Evolutionary conservation across 2,888 invertebrate genomes (phyloP).

Genomic region (Petrolisthes cinctipes): DNA sequence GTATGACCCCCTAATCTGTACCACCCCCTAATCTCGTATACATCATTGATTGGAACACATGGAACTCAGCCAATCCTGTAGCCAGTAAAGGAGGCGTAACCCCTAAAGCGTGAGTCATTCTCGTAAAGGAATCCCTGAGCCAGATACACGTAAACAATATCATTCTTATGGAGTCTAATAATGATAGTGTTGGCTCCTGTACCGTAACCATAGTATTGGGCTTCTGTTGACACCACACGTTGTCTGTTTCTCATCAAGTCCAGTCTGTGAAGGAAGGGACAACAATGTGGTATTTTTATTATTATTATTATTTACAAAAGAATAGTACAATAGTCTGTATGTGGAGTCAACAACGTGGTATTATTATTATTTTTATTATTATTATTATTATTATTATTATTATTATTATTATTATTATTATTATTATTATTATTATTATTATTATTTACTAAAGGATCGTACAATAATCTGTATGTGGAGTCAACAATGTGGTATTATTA

Average conservation of each 20-base stretch:
- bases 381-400: too few species aligned
- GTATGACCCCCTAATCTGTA: neutral
- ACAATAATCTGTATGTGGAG: too few species aligned
- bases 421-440: too few species aligned
- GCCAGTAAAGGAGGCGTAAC: constrained; percentile 54
- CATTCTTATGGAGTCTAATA: constrained; percentile 33
- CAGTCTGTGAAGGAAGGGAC: constrained; percentile 1
- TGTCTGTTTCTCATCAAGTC: constrained; percentile 54
- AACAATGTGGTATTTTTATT: neutral
- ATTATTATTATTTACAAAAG: neutral
- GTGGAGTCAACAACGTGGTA: too few species aligned
- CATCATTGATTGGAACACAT: neutral
- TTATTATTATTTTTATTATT: too few species aligned
- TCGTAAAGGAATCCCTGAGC: constrained; percentile 56
- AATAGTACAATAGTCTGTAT: too few species aligned
- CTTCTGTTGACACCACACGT: constrained; percentile 45
- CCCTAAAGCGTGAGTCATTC: constrained; percentile 54
- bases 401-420: too few species aligned
- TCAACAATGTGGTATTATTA: too few species aligned
- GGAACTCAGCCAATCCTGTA: constrained; percentile 41
- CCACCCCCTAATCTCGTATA: neutral
- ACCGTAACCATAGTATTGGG: constrained; percentile 55
- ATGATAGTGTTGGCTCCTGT: constrained; percentile 47
- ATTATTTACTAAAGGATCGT: too few species aligned
- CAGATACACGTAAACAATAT: constrained; percentile 51